Evolutionary conservation across 1,140 invertebrate species (phyloP), one percentile per base, ranked within the genome.

Genomic region (Cydia fagiglandana): DNA sequence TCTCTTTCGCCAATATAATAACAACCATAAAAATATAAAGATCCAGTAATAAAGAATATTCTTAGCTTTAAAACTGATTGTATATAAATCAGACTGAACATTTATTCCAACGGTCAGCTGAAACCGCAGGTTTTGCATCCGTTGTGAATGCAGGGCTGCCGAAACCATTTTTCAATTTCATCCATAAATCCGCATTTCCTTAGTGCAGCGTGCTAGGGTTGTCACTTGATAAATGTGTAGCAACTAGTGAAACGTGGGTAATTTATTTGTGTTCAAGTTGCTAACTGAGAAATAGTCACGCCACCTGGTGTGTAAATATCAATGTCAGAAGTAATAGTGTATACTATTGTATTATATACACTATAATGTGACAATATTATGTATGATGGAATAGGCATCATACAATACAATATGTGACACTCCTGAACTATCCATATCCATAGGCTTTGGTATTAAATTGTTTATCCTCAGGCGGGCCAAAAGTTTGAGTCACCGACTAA

Each of bases 161-260:
- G 15, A 66, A 38, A 66, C 64, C 64, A 66, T 66, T 66, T 66
- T 66, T 66, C 64, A 66, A 66, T 66, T 66, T 38, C 64, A 20
- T 30, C 64, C 64, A 66, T 66, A 66, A 66, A 66, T 66, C 64
- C 64, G 64, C 12, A 66, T 66, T 66, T 30, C 64, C 64, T 66
- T 66, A 38, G 28, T 66, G 28, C 64, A 66, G 28, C 64, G 64
- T 56, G 56, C 56, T 61, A 61, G 28, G 64, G 24, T 66, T 66
- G 64, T 66, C 30, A 38, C 30, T 30, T 66, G 64, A 66, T 66
- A 34, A 66, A 66, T 66, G 64, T 66, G 64, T 15, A 66, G 64
- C 30, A 66, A 66, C 64, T 66, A 66, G 12, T 66, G 64, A 38
- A 66, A 34, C 30, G 64, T n/a, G 28, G 28, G 64, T n/a, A 34